Evolutionary conservation across 30 jellyfish, hydroid and myxozoan genomes (phyloP), one percentile per base, ranked within the genome.

Genomic region (Chrysaora quinquecirrha): DNA sequence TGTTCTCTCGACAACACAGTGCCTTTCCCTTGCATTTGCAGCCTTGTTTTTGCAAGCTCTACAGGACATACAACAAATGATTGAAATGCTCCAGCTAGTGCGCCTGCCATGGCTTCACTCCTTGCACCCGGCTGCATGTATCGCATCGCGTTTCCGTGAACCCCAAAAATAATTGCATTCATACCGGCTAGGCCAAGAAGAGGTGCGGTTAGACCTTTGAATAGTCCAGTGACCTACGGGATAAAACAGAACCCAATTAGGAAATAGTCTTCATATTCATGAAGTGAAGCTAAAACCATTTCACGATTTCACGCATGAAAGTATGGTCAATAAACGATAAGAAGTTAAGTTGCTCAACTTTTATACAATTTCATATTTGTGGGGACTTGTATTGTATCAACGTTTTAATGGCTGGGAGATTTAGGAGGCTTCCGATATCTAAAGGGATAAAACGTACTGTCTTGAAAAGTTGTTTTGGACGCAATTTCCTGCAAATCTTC

Each of bases 201-300:
- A 6, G 99, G 99, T 0, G 99, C 83, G 9, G 99, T 78, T 66
- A 89, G 2, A 14, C 99, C 99, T 68, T 95, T 95, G 90, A 48
- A 95, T 4, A 88, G 61, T 1, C 99, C 99, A 33, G 43, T 27
- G 14, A 78, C 86, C 98, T 91, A 48, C 23, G 23, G 9, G 16
- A 6, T 30, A 34, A 67, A 28, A 30, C 3, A 22, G 84, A 47
- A 25, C 21, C 1, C 3, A 46, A 30, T 43, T 16, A 43, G 58
- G 16, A 43, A 43, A 43, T 43, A 43, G 9, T 43, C 9, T 43
- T 9, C 58, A 6, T 6, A 43, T 6, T 9, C 58, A 6, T 16
- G 16, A 6, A 43, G 9, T 43, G 9, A 43, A 16, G 9, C 16
- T 6, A 43, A 43, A 16, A 16, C 9, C 16, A 9, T 16, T 43